These are phyloP conservation scores for Brachyptera risi DNA, from an alignment of 2,888 invertebrate genomes.

Conservation along the genomic window DNA sequence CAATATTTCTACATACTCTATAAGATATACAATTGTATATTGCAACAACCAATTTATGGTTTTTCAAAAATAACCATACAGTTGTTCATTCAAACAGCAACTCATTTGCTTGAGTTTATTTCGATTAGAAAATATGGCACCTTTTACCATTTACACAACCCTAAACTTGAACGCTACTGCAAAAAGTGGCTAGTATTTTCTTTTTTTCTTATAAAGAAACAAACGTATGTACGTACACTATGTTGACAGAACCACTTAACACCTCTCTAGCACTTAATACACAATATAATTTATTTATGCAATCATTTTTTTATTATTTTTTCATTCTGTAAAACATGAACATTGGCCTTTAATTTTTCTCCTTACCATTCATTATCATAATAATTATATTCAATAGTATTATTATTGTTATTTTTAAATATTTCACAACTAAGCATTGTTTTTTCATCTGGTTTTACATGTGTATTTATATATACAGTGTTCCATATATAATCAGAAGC, in stretches of 20 bases:
- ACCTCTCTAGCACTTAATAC: conserved; percentile 27
- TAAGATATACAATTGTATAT: neutral
- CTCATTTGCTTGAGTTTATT: too few relatives aligned
- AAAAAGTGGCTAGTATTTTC: too few relatives aligned
- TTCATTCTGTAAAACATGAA: conserved; percentile 47
- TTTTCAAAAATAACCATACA: too few relatives aligned
- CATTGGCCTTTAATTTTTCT: conserved; percentile 40
- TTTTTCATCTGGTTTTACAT: conserved; percentile 37
- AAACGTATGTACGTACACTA: conserved; percentile 40
- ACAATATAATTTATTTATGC: conserved; percentile 24
- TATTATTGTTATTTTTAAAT: conserved; percentile 38
- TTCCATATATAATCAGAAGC: conserved; percentile 28
- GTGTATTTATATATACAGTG: conserved; percentile 30
- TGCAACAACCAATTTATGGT: too few relatives aligned
- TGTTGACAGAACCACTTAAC: conserved; percentile 10
- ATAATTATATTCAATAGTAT: conserved; percentile 38
- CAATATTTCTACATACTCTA: too few relatives aligned
- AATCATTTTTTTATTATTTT: conserved; percentile 22
- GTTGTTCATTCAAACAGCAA: neutral
- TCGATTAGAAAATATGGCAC: too few relatives aligned
- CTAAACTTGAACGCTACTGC: too few relatives aligned
- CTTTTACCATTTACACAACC: too few relatives aligned
- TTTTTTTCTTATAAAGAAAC: conserved; percentile 48
- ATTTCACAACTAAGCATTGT: conserved; percentile 45
- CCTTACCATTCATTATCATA: conserved; percentile 42